Evolutionary conservation across 2,888 invertebrate genomes (phyloP).

Genomic region (Pyrrhia umbra): DNA sequence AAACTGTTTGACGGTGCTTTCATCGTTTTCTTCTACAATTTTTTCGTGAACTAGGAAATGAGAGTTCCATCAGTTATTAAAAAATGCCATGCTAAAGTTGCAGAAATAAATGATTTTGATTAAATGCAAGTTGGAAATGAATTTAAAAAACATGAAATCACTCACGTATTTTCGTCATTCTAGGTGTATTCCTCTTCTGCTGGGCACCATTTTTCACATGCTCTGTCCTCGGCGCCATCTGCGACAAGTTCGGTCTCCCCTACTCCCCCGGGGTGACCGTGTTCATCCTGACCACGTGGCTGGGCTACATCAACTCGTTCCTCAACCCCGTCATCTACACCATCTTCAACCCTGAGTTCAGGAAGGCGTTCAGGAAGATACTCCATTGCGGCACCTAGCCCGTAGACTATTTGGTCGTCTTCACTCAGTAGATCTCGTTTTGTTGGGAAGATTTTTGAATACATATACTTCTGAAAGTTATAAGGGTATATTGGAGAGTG

Average conservation of each 20-base stretch:
- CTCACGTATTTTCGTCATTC: constrained; percentile 53
- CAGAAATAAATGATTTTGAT: too few relatives aligned
- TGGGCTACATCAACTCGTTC: constrained; percentile 99
- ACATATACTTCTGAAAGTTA: constrained; percentile 26
- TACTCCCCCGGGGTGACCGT: constrained; percentile 96
- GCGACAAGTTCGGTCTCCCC: constrained; percentile 94
- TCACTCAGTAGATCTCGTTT: constrained; percentile 77
- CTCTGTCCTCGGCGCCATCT: constrained; percentile 99
- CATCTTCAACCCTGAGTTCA: constrained; percentile 98
- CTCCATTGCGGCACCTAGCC: constrained; percentile 92
- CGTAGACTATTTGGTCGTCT: constrained; percentile 83
- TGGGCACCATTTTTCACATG: constrained; percentile 99
- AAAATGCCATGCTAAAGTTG: too few relatives aligned
- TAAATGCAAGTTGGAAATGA: too few relatives aligned
- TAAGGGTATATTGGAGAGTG: not conserved
- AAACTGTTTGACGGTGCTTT: too few relatives aligned
- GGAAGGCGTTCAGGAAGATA: constrained; percentile 99
- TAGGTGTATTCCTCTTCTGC: constrained; percentile 99
- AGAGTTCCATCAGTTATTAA: too few relatives aligned
- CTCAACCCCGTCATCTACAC: constrained; percentile 98
- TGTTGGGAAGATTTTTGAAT: constrained; percentile 32
- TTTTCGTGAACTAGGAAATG: too few relatives aligned
- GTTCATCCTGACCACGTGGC: constrained; percentile 98
- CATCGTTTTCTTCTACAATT: too few relatives aligned
- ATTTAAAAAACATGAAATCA: not conserved